Conservation (phyloP, 2,797 vertebrate species). For the Phyllotis vaccarum region DNA sequence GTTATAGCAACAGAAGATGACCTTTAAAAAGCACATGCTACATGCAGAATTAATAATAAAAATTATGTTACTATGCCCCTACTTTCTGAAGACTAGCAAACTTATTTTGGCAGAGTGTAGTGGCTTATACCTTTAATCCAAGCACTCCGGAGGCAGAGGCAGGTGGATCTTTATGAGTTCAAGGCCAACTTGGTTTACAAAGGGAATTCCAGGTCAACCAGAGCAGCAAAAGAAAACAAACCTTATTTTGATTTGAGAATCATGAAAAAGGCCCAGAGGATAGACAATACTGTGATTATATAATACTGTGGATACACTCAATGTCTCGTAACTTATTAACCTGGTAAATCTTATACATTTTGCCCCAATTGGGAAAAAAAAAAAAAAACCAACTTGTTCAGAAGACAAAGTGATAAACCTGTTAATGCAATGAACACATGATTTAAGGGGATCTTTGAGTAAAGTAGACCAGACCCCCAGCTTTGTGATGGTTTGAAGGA, state of each 20-base stretch:
- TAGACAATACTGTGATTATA: not conserved
- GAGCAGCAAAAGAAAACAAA: not conserved
- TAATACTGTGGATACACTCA: not conserved
- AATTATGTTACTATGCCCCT: not conserved
- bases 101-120: not conserved
- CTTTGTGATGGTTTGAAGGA: not conserved
- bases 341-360: not conserved
- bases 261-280: not conserved
- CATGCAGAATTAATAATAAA: conserved; percentile 9
- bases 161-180: not conserved
- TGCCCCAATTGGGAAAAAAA: not conserved
- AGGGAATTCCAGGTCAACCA: not conserved
- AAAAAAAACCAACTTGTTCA: not conserved
- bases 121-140: not conserved
- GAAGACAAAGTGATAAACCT: not conserved
- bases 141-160: not conserved
- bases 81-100: not conserved
- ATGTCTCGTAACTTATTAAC: not conserved
- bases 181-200: not conserved
- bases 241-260: not conserved
- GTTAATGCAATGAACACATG: not conserved
- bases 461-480: not conserved
- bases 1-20: not conserved
- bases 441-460: not conserved
- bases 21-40: not conserved